Evolutionary conservation across 1,140 invertebrate genomes (phyloP), one percentile per base, ranked within the genome.

Genomic region (Triops longicaudatus): DNA sequence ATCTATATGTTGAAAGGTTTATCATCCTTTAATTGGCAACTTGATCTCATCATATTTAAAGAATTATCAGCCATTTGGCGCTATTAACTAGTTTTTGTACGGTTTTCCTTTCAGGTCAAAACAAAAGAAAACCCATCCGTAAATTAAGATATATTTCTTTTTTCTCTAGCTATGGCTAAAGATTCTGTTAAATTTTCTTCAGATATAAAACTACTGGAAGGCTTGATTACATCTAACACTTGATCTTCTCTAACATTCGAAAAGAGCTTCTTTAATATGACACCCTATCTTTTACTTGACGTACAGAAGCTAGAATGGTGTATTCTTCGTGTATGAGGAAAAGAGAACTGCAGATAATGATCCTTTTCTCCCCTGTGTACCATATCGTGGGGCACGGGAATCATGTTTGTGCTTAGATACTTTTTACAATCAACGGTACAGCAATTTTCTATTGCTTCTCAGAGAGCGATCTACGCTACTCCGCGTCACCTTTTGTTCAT

Each of bases 371-470:
- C 50, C 50, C 10, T 63, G 50, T 63, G 50, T 63, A 22, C 50
- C 50, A 17, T 63, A 63, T 3, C 22, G 50, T 63, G 50, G 9
- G 22, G 50, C 3, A 22, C 14, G 50, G 22, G 50, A 17, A 63
- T 63, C 50, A 63, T 63, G 50, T 63, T 63, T 63, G 50, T 22
- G 2, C 50, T 22, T 17, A 63, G 50, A 63, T 17, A 17, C 50
- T 63, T 63, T 63, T 17, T 63, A 63, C 22, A 63, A 63, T 63
- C 50, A 63, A 63, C 50, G 50, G 50, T 63, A 17, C 22, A 63
- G 50, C 50, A 63, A 63, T 63, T 63, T 63, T 63, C 50, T 63
- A 63, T 63, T 63, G 50, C 17, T 63, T 9, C 50, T 22, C 50
- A 22, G 50, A 63, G 50, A 63, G 50, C 50, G 17, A 63, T 63